Base-by-base conservation (phyloP, 2,888 invertebrate genomes). In the Eulithis prunata region DNA sequence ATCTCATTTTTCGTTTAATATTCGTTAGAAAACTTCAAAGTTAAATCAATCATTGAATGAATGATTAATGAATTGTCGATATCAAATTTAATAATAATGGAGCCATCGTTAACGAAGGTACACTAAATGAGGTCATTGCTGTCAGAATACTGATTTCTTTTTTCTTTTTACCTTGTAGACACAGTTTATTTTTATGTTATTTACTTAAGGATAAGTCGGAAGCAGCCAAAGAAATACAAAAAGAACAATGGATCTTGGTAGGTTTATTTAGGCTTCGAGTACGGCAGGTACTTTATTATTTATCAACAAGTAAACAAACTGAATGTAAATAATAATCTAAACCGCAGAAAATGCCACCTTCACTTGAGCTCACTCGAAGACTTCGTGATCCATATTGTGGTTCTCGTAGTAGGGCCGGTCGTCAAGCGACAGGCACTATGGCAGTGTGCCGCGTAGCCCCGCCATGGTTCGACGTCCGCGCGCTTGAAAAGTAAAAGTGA, bases 381-480 rank as follows among this genome's bases (percentile, higher is more conserved):
- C 67, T 76, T 78, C 72, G 71, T 75, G 71, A 53, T 75, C 71
- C 67, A 64, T 71, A 71, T 73, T 62, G 68, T 63, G 62, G 66
- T 69, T 69, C 69, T 69, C 68, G 74, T 70, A 72, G 74, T 78
- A 80, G 80, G 78, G 77, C 77, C 69, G 69, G 74, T 73, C 68
- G 74, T 71, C 70, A 64, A 58, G 64, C 54, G 65, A 38, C 69
- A 49, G 62, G 57, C 64, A 69, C 66, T 69, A 71, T 70, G 75
- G 71, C 79, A 80, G 80, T 80, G 61, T 74, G 73, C 76, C 78
- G 80, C 78, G 74, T 63, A 68, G 73, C 75, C 70, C 70, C 57
- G 73, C 70, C 66, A 68, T 73, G 80, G 46, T 28, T 64, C 45
- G 73, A 73, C 79, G 79, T 71, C 57, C 49, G 61, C 61, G 59